These are phyloP conservation scores for Chaetodon auriga DNA, from an alignment of 2,113 vertebrate species.

Conservation along the genomic window DNA sequence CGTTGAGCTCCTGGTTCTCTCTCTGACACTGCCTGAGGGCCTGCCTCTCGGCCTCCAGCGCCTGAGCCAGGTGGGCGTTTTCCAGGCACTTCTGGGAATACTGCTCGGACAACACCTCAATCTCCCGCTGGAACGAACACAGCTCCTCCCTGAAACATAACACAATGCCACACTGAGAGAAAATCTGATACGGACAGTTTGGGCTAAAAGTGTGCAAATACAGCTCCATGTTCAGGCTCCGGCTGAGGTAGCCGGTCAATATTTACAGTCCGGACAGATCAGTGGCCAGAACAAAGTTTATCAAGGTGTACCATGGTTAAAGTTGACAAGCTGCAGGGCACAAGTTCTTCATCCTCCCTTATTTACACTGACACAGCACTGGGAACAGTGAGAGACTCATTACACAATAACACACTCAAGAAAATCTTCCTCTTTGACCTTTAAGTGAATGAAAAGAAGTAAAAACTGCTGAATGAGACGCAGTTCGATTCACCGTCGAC, in stretches of 20 bases:
- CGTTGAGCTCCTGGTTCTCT: conserved; percentile 89
- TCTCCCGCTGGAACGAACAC: conserved; percentile 86
- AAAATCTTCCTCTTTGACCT: too few species aligned
- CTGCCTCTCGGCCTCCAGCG: conserved; percentile 88
- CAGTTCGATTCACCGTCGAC: conserved; percentile 17
- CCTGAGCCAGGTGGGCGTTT: conserved; percentile 88
- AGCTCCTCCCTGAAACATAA: conserved; percentile 85
- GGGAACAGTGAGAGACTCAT: neutral
- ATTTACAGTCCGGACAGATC: conserved; percentile 19
- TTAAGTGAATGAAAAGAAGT: too few species aligned
- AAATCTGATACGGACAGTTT: neutral
- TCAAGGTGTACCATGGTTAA: neutral
- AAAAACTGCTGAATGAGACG: neutral
- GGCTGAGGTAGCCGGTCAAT: neutral
- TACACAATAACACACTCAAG: neutral
- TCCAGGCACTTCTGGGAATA: conserved; percentile 90
- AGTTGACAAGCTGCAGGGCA: neutral
- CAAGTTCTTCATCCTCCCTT: neutral
- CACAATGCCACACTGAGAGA: conserved; percentile 13
- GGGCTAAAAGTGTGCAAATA: neutral
- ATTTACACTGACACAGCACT: neutral
- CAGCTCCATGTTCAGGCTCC: neutral
- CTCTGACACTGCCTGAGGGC: conserved; percentile 88
- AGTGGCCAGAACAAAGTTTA: neutral
- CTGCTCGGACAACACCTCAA: conserved; percentile 88